Percentiles rank a stretch among this genome's conserved stretches.
phyloP scores from a whole-genome alignment of 2,797 vertebrate genomes.

The Epinephelus awoara region DNA sequence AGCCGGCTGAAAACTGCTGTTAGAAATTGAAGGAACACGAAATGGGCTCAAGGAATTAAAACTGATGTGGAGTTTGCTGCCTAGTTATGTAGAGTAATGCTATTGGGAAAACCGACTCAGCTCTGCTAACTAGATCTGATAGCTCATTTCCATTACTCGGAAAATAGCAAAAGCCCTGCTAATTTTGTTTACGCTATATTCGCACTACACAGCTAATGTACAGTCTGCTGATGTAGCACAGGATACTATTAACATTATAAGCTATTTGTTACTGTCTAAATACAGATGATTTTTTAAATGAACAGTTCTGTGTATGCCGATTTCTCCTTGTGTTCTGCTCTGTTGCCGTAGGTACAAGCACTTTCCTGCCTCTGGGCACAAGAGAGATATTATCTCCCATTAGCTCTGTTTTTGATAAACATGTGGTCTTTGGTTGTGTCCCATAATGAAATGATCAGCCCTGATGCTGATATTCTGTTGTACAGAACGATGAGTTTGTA shows the following conservation, averaged over 20 bases:
- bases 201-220: constrained; percentile 23
- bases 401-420: neutral
- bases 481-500: neutral
- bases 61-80: constrained; percentile 52
- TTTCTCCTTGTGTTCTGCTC: neutral
- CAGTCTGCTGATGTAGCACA: constrained; percentile 21
- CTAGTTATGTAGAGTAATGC: constrained; percentile 51
- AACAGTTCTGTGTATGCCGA: neutral
- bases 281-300: constrained; percentile 24
- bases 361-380: neutral
- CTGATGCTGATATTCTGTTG: neutral
- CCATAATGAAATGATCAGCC: neutral
- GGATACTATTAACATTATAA: constrained; percentile 22
- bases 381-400: neutral
- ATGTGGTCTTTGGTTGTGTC: constrained; percentile 5
- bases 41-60: constrained; percentile 49
- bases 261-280: constrained; percentile 17
- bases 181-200: constrained; percentile 52
- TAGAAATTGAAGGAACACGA: constrained; percentile 34
- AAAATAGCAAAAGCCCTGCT: constrained; percentile 37
- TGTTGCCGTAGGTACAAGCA: constrained; percentile 2
- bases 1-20: constrained; percentile 11
- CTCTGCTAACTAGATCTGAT: constrained; percentile 61
- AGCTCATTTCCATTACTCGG: constrained; percentile 61
- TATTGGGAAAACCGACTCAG: constrained; percentile 38